Evolutionary conservation across 2,113 vertebrate genomes (phyloP).

Genomic region (Anseranas semipalmata): DNA sequence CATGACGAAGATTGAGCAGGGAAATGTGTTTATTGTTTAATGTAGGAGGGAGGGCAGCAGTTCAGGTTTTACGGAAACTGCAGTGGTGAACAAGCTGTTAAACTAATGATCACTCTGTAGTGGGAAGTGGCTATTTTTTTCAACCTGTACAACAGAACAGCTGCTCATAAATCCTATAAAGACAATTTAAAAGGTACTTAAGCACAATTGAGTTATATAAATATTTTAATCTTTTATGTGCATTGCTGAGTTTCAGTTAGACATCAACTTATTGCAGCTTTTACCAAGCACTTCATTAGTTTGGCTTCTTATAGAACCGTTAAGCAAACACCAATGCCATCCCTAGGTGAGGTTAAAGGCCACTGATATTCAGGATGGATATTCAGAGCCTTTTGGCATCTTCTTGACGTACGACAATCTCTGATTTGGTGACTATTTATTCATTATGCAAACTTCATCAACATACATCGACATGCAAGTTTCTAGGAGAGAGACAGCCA

Average conservation of each 20-base stretch:
- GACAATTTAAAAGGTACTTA: conserved; percentile 62
- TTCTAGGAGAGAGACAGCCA: background rate
- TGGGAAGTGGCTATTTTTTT: background rate
- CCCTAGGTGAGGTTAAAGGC: background rate
- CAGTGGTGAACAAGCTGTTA: background rate
- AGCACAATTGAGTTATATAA: conserved; percentile 46
- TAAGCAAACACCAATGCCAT: conserved; percentile 8
- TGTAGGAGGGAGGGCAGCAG: background rate
- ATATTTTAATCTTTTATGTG: conserved; percentile 64
- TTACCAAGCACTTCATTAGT: conserved; percentile 18
- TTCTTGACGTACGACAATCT: background rate
- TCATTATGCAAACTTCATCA: background rate
- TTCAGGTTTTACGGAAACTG: conserved; percentile 21
- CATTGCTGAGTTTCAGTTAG: conserved; percentile 18
- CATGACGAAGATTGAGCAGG: background rate
- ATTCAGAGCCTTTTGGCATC: conserved; percentile 23
- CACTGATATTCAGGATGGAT: background rate
- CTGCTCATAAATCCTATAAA: conserved; percentile 34
- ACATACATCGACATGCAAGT: background rate
- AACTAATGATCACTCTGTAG: background rate
- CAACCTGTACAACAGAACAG: background rate
- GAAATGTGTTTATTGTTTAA: background rate
- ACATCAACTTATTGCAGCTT: conserved; percentile 1
- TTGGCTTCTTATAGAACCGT: background rate
- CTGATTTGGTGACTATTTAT: background rate